Evolutionary conservation across 2,888 invertebrate genomes (phyloP).

Genomic region (Lasiommata megera): DNA sequence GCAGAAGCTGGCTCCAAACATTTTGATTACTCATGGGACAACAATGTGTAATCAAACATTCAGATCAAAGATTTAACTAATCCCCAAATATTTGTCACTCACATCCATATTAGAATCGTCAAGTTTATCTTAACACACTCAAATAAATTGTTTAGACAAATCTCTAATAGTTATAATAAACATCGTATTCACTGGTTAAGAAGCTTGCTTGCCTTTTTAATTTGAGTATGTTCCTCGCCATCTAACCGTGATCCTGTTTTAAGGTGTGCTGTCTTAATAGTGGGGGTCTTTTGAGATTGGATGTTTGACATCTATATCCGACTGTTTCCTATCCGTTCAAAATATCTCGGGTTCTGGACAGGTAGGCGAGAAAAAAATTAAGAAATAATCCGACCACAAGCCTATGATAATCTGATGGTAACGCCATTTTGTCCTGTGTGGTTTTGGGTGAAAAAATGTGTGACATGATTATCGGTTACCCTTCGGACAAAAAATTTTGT

Average conservation of each 20-base stretch:
- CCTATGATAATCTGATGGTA: constrained; percentile 79
- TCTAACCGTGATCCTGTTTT: constrained; percentile 31
- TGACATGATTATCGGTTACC: constrained; percentile 78
- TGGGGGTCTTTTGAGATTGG: constrained; percentile 47
- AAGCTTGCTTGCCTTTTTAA: constrained; percentile 77
- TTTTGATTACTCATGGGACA: constrained; percentile 41
- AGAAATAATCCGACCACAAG: constrained; percentile 79
- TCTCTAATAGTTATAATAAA: constrained; percentile 79
- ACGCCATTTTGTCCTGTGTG: constrained; percentile 81
- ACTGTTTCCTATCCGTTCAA: constrained; percentile 55
- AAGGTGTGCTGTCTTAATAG: background rate
- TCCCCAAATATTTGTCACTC: constrained; percentile 60
- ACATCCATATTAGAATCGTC: constrained; percentile 52
- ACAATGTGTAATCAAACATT: constrained; percentile 52
- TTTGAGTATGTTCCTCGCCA: constrained; percentile 55
- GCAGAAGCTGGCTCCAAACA: constrained; percentile 1
- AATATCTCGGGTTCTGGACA: constrained; percentile 64
- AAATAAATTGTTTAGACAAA: constrained; percentile 74
- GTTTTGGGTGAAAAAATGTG: constrained; percentile 74
- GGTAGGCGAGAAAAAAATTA: constrained; percentile 76
- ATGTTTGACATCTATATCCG: constrained; percentile 50
- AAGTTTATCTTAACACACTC: constrained; percentile 69
- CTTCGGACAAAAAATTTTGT: constrained; percentile 54
- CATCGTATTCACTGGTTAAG: constrained; percentile 78
- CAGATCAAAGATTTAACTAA: constrained; percentile 48